Conservation (phyloP, 2,888 invertebrate genomes). For the Geotrupes spiniger region DNA sequence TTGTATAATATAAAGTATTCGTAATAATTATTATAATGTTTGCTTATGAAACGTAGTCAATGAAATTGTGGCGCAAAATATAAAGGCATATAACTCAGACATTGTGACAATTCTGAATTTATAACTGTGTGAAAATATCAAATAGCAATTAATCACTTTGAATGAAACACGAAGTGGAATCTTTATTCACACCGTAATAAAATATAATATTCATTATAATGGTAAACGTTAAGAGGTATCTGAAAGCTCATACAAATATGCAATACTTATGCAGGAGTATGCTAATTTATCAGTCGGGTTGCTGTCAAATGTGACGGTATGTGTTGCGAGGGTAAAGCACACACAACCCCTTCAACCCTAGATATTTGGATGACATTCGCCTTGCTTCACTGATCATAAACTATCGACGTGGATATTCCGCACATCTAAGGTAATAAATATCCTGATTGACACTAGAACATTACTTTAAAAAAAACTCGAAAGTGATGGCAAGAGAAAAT, state of each 20-base stretch:
- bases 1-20: too few relatives aligned
- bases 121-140: constrained; percentile 35
- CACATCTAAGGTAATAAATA: too few relatives aligned
- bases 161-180: constrained; percentile 28
- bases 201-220: constrained; percentile 36
- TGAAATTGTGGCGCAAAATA: too few relatives aligned
- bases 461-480: too few relatives aligned
- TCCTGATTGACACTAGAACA: too few relatives aligned
- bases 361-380: constrained; percentile 29
- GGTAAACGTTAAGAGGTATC: constrained; percentile 19
- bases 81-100: too few relatives aligned
- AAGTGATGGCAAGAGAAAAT: too few relatives aligned
- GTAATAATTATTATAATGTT: too few relatives aligned
- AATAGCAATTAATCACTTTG: constrained; percentile 34
- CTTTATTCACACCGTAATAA: constrained; percentile 32
- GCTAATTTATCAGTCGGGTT: constrained; percentile 21
- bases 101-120: constrained; percentile 29
- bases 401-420: neutral
- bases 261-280: constrained; percentile 16
- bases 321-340: constrained; percentile 9
- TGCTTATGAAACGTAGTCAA: too few relatives aligned
- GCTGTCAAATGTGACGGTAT: constrained; percentile 11
- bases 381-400: constrained; percentile 20
- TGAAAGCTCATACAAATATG: neutral
- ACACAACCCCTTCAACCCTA: constrained; percentile 16